Conservation (phyloP, 2,797 vertebrate genomes). For the Hirundo rustica region DNA sequence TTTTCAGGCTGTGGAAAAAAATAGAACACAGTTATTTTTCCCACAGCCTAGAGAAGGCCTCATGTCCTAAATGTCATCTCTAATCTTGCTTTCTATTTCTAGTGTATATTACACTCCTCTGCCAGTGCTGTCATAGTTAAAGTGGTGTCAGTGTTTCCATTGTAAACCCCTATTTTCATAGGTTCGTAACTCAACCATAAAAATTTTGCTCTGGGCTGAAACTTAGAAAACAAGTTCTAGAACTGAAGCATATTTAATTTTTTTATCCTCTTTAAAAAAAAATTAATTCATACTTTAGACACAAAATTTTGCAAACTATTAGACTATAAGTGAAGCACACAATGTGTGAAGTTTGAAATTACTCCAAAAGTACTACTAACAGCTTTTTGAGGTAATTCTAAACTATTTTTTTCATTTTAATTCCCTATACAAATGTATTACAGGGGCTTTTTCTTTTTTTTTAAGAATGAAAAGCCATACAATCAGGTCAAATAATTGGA, state of each 20-base stretch:
- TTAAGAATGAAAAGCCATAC: neutral
- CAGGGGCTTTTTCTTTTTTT: neutral
- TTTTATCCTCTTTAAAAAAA: neutral
- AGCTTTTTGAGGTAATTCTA: neutral
- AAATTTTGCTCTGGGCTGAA: constrained; percentile 27
- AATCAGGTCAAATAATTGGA: neutral
- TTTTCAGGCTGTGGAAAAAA: constrained; percentile 37
- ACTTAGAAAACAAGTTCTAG: constrained; percentile 9
- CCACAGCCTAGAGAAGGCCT: constrained; percentile 40
- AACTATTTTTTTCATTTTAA: neutral
- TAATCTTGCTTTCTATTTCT: constrained; percentile 62
- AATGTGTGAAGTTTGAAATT: neutral
- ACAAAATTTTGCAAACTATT: neutral
- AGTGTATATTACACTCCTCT: constrained; percentile 6
- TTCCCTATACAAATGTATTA: neutral
- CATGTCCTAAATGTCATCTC: constrained; percentile 60
- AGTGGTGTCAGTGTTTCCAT: constrained; percentile 37
- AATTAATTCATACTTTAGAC: neutral
- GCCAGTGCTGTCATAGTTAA: constrained; percentile 18
- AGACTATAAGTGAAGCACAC: neutral
- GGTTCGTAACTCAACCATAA: constrained; percentile 34
- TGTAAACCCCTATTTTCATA: constrained; percentile 46
- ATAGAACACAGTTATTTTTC: constrained; percentile 48
- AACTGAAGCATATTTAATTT: neutral
- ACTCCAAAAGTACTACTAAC: neutral